phyloP scores from a whole-genome alignment of 1,140 invertebrate species.

The Procambarus virginalis region DNA sequence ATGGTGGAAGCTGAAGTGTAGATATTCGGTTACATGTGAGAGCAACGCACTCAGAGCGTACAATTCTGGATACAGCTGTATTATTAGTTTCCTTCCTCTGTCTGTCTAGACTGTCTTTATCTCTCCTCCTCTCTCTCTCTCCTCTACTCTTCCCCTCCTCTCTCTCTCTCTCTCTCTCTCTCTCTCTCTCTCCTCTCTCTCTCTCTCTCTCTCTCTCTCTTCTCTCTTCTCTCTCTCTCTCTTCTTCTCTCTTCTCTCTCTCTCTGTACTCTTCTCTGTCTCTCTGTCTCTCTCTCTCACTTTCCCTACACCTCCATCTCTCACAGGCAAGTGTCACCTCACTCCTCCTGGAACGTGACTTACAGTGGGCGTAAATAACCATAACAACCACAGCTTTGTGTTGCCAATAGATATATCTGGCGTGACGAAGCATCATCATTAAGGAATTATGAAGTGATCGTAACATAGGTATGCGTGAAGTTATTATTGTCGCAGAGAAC shows the following conservation, averaged over 20 bases:
- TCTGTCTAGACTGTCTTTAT: no score
- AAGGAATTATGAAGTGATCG: not conserved
- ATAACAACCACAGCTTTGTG: not conserved
- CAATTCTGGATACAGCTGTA: no score
- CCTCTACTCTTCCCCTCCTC: no score
- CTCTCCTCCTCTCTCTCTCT: not conserved
- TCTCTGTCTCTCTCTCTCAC: not conserved
- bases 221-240: not conserved
- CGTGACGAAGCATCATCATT: not conserved
- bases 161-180: no score
- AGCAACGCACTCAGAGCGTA: no score
- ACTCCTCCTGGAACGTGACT: not conserved
- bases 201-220: not conserved
- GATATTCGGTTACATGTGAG: no score
- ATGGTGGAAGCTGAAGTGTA: no score
- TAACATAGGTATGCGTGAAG: not conserved
- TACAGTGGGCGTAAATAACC: not conserved
- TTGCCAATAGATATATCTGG: not conserved
- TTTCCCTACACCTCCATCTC: not conserved
- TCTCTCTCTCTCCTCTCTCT: not conserved
- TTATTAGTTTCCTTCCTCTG: no score
- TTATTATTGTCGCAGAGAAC: not conserved
- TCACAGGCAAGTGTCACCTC: not conserved
- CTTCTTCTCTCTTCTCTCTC: not conserved
- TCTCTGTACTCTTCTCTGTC: not conserved